Evolutionary conservation across 2,888 invertebrate genomes (phyloP), one percentile per base, ranked within the genome.

Genomic region (Lathronympha strigana): DNA sequence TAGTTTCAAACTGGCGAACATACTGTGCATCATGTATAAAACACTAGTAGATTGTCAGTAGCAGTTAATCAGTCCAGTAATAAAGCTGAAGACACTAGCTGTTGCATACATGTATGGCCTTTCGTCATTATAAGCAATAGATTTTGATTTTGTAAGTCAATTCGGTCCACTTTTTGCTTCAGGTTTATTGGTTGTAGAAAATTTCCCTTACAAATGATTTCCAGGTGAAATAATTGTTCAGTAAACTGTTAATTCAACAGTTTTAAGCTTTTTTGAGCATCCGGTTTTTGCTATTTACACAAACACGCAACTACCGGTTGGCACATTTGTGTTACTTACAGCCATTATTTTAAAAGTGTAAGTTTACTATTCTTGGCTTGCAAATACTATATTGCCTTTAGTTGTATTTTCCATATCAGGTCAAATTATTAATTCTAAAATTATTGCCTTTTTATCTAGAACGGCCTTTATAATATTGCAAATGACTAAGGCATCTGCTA

Each of bases 41-140:
- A 45, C 50, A 45, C 36, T 51, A 36, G 13, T 51, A 36, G 13
- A 28, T 28, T 23, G 36, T 25, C 25, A 64, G 53, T 38, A 58
- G 51, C 47, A 5, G 58, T 66, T 66, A 54, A 47, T 40, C 54
- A 49, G 40, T 28, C 54, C 40, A 38, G 61, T 31, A 66, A 54
- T 66, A 66, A 66, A 60, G 31, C 11, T 58, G 61, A 47, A 36
- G 50, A 64, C 63, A 55, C 61, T n/a, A n/a, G n/a, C n/a, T 62
- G 58, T 51, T 69, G 66, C 63, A 64, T 60, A 62, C 45, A 67
- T 66, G 61, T 40, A 70, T 63, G 17, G 31, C 21, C 54, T 63
- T 58, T 53, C 67, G 54, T 61, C 53, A 54, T n/a, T n/a, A n/a
- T 25, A 66, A 54, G 49, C 51, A 61, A 31, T 47, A 54, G 21